Base-by-base conservation (phyloP, 2,888 invertebrate genomes). In the Liposcelis brunnea region DNA sequence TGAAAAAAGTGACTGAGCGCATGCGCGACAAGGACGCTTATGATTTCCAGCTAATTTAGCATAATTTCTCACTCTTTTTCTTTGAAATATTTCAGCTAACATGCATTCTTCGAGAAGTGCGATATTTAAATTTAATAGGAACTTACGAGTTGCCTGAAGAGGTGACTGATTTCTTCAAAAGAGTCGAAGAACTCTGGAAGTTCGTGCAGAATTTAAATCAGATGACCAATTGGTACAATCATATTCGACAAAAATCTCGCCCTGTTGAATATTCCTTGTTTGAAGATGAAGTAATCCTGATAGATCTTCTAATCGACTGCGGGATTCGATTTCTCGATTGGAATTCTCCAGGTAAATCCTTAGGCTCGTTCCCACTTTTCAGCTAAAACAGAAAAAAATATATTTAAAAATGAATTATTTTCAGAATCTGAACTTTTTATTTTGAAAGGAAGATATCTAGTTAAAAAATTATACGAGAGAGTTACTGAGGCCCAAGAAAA, bases 261-360 rank as follows among this genome's bases (percentile, higher is more conserved):
- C 71, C 72, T 45, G 80, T 81, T 0, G 93, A 93, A 62, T 78
- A 74, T 48, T 73, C 76, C 15, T 69, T 93, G 32, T 75, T 93
- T 46, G 69, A 74, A 52, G 71, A 75, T 44, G 86, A 91, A 61
- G 69, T 93, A 49, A 67, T 69, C 2, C 69, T 69, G n/a, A 79
- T 91, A 44, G 85, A 91, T 58, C 55, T 61, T 1, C 63, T 77
- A 44, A 68, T 93, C 48, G 68, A 76, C 40, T 67, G 74, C 7
- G 78, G 84, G 0, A 76, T 83, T 45, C 67, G 68, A 31, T 68
- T 72, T 21, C 69, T 84, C 37, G 82, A 75, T 45, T 94, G 93
- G 93, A 77, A 77, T 51, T 75, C 75, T 47, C 75, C 80, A 55
- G 81, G 90, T 87, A 64, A 66, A 69, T 58, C 46, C 36, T 43